Base-by-base conservation (phyloP, 2,797 vertebrate genomes). In the Chloroceryle inda region DNA sequence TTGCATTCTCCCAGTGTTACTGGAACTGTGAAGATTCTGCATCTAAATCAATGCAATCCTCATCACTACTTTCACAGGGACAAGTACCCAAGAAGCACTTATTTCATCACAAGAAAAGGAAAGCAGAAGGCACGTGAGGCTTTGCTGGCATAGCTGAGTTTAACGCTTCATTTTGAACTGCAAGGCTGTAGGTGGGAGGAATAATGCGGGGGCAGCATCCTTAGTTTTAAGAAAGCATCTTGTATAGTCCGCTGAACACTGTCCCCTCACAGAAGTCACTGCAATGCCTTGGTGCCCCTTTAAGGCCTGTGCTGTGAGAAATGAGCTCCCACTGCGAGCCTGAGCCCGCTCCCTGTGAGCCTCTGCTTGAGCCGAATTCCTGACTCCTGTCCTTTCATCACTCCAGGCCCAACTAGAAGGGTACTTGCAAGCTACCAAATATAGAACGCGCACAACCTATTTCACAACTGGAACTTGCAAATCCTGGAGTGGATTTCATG, bases 391-490 rank as follows among this genome's bases (percentile, higher is more conserved):
- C 94, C 80, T 95, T 94, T 97, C 85, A 86, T 94, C 97, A 92
- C 92, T 94, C 95, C 1, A 2, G 62, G 80, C 74, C 94, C 91
- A 93, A 83, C 93, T 62, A 37, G 67, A 80, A 40, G 85, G 83
- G 78, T 76, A 26, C 93, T 96, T 95, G 67, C 7, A 17, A 97
- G 86, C 90, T 93, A 92, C 94, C 95, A 96, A 95, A 95, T 95
- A 94, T 94, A 96, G 94, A 89, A 80, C 31, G 69, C 4, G 11
- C 1, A 2, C 68, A 89, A 66, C 56, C 42, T 85, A 4, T 90
- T 95, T 95, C 91, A 94, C 85, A 92, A 94, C 85, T 95, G 90
- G 86, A 92, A 89, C 89, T 95, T 92, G 88, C 67, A 95, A 96
- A 64, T 87, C 69, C 91, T 79, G 88, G 90, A 91, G 75, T 92